Evolutionary conservation across 1,140 invertebrate genomes (phyloP), one percentile per base, ranked within the genome.

Genomic region (Drosophila orena): DNA sequence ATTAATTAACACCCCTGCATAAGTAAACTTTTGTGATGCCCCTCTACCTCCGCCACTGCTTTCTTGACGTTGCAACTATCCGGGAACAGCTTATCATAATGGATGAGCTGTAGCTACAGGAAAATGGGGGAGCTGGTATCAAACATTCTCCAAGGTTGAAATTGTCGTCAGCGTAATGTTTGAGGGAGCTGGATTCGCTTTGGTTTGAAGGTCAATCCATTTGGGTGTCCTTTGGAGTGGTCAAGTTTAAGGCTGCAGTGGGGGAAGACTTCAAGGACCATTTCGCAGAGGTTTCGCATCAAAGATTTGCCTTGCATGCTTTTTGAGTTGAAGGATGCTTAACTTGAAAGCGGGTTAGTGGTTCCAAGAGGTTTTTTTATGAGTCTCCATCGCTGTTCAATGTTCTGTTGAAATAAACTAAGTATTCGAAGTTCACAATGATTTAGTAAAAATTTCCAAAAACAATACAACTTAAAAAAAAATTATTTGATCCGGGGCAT

Each of bases 41-140:
- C 8, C 17, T 6, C 5, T 4, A 15, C 11, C 22, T 10, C 1
- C 17, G 2, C 50, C 64, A 4, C 43, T 56, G 66, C 0, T 47
- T 44, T 14, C 62, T 14, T 44, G 30, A 35, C 14, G 49, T 38
- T 75, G 71, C 61, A 52, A 69, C 75, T 68, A 59, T 69, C 42
- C 77, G 47, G 81, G 64, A 85, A 85, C 68, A 80, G 73, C 79
- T 88, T 86, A 88, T 86, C 79, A 71, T 88, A 86, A 86, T 88
- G 79, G 71, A 83, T 88, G 83, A 71, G 74, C 70, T 75, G 11
- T 34, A 50, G 55, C 43, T 49, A 8, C 4, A 20, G 64, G 37
- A 68, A 70, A 47, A 46, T 61, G 7, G 57, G 27, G 59, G 35
- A 52, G 43, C 47, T 44, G 30, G 54, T 42, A 50, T 24, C 59